Evolutionary conservation across 1,140 invertebrate genomes (phyloP), one percentile per base, ranked within the genome.

Genomic region (Rhizoglyphus robini): DNA sequence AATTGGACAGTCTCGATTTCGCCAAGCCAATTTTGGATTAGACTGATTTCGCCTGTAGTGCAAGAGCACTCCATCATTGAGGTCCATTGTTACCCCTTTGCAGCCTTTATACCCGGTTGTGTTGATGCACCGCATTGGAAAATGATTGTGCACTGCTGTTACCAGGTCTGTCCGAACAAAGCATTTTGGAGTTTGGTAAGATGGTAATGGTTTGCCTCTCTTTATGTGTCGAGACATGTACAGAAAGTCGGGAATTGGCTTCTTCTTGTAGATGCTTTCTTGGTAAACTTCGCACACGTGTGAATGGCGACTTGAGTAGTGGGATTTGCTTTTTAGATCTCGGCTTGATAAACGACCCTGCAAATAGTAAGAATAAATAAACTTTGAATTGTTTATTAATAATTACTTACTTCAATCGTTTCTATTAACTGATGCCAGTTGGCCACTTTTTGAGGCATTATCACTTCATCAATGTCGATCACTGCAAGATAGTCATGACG

Each of bases 151-250:
- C 38, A 94, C 79, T 5, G 88, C 88, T 13, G 92, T 80, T 23
- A 90, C 89, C 66, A 86, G 81, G 69, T 89, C 85, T 5, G 89
- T 86, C 75, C 92, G 88, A 74, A 93, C 90, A 79, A 94, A 93
- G 76, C 89, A 91, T 76, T 94, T 94, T 36, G n/a, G 86, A 75
- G 91, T 93, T 74, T 89, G 86, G 69, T 88, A 88, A 1, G 88
- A 88, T 75, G 90, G 90, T 1, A 89, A 93, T 75, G 89, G 91
- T 72, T 84, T 84, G 54, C 87, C 85, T 5, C 89, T 81, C 72
- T 90, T 90, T 4, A 93, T 88, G 75, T 93, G 90, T 76, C 92
- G 88, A 70, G 92, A 73, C 88, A 92, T 92, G 75, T 94, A 88
- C 83, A 93, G 85, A 74, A 92, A 92, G 67, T 82, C 84, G 30